Evolutionary conservation across 2,797 vertebrate genomes (phyloP).

Genomic region (Channa striata): DNA sequence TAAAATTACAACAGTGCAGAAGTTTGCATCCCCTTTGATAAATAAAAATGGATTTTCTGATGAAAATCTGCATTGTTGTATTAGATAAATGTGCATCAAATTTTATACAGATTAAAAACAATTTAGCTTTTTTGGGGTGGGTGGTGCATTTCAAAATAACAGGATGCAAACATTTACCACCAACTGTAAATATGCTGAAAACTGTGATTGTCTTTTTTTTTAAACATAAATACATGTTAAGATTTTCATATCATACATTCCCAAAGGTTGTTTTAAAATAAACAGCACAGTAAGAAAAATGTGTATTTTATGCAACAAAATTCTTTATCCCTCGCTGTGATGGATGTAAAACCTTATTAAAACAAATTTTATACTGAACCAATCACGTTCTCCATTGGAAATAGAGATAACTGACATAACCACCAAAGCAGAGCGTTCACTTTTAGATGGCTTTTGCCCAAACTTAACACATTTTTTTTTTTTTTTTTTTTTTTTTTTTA

Average conservation of each 20-base stretch:
- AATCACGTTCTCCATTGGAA: background rate
- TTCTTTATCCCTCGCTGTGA: background rate
- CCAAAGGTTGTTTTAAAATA: background rate
- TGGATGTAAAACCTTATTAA: background rate
- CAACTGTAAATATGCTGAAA: no score
- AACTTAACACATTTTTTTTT: background rate
- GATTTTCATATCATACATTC: background rate
- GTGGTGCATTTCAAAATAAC: no score
- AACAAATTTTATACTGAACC: background rate
- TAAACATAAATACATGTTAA: background rate
- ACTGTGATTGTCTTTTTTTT: background rate
- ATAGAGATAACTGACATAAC: background rate
- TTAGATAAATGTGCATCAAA: no score
- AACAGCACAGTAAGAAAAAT: background rate
- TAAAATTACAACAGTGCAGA: no score
- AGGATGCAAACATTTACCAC: no score
- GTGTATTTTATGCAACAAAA: no score
- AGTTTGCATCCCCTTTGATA: no score
- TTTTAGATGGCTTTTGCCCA: background rate
- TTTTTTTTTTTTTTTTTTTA: constrained; percentile 13
- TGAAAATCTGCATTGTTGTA: no score
- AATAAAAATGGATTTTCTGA: no score
- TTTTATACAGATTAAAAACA: no score
- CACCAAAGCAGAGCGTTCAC: background rate
- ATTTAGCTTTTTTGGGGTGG: no score